These are phyloP conservation scores for Atta texana DNA, from an alignment of 1,140 invertebrate species.

Conservation along the genomic window DNA sequence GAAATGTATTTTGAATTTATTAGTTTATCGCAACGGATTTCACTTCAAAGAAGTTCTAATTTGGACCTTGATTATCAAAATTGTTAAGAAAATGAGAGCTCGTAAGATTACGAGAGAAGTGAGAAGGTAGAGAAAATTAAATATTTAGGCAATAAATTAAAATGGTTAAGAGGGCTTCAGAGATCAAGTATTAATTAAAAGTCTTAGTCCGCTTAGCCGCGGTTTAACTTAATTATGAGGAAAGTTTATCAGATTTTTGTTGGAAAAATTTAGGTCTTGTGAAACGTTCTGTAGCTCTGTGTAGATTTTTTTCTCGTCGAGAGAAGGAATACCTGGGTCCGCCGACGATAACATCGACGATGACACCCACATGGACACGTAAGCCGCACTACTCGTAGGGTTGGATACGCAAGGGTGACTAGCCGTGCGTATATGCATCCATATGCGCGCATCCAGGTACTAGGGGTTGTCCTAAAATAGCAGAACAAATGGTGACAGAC, in stretches of 20 bases:
- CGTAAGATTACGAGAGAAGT: not conserved
- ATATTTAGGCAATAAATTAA: not conserved
- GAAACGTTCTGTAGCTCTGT: constrained; percentile 2
- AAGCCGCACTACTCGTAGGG: constrained; percentile 20
- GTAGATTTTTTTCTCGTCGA: constrained; percentile 27
- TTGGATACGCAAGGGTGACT: constrained; percentile 47
- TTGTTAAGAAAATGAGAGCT: constrained; percentile 3
- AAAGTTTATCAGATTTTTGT: constrained; percentile 29
- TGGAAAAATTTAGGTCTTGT: constrained; percentile 10
- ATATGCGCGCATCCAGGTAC: constrained; percentile 27
- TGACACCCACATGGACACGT: constrained; percentile 52
- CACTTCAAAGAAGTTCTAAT: not conserved
- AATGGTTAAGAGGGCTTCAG: constrained; percentile 6
- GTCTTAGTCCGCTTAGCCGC: not conserved
- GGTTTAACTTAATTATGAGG: not conserved
- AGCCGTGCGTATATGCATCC: constrained; percentile 41
- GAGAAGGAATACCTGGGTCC: not conserved
- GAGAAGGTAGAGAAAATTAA: not conserved
- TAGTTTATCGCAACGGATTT: not conserved
- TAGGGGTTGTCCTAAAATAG: constrained; percentile 40
- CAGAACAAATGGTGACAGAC: not conserved
- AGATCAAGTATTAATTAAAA: constrained; percentile 30
- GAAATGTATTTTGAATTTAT: not conserved
- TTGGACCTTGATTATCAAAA: not conserved
- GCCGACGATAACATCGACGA: constrained; percentile 50